These are phyloP conservation scores for Vanacampus margaritifer DNA, from an alignment of 2,113 vertebrate species.

Conservation along the genomic window DNA sequence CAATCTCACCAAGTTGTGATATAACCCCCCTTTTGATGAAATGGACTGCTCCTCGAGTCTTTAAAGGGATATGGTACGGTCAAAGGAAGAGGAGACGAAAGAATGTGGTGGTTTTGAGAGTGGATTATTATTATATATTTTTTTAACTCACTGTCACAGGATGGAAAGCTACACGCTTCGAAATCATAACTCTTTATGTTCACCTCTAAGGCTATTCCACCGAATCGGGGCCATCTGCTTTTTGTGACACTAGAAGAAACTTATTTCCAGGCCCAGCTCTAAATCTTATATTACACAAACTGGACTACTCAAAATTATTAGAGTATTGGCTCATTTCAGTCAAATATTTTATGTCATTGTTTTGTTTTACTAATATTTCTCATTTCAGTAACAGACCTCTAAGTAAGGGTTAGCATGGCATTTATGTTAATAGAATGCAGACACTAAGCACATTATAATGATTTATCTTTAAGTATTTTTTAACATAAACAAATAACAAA, in stretches of 20 bases:
- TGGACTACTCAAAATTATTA: background rate
- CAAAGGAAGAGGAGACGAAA: constrained; percentile 13
- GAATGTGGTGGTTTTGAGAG: background rate
- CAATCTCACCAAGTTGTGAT: background rate
- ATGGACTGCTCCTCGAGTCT: constrained; percentile 61
- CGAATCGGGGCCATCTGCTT: too few species aligned
- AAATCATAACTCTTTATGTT: background rate
- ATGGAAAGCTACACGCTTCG: background rate
- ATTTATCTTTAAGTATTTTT: background rate
- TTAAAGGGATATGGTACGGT: constrained; percentile 59
- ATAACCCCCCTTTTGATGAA: constrained; percentile 33
- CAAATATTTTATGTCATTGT: too few species aligned
- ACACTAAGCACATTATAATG: background rate
- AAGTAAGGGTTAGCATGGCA: background rate
- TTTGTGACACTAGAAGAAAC: too few species aligned
- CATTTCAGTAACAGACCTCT: background rate
- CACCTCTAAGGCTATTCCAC: background rate
- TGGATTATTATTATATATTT: background rate
- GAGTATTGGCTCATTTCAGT: background rate
- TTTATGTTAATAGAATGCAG: background rate
- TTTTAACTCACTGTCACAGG: background rate
- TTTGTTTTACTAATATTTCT: background rate
- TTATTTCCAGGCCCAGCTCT: too few species aligned
- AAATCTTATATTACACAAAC: too few species aligned
- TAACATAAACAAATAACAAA: too few species aligned